Conservation (phyloP, 2,113 vertebrate species). For the Takifugu flavidus region DNA sequence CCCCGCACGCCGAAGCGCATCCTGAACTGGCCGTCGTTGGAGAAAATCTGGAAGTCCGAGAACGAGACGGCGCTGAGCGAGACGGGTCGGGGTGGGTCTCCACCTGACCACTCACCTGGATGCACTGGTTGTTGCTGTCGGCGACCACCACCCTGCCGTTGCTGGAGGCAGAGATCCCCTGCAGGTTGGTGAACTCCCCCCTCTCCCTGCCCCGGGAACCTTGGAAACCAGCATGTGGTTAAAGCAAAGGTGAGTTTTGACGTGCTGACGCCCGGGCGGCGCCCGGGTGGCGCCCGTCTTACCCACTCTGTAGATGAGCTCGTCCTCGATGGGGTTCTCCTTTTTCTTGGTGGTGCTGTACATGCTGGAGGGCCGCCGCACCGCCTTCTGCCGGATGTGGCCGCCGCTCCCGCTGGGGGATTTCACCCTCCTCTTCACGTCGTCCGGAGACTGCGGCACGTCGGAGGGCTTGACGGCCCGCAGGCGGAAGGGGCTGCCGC, state of each 20-base stretch:
- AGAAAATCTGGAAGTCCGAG: conserved; percentile 79
- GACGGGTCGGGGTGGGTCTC: neutral
- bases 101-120: conserved; percentile 79
- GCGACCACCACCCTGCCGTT: conserved; percentile 90
- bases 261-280: no score
- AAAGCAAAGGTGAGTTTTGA: neutral
- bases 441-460: conserved; percentile 85
- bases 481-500: conserved; percentile 87
- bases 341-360: conserved; percentile 94
- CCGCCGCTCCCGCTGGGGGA: conserved; percentile 85
- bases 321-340: conserved; percentile 81
- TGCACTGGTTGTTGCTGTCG: conserved; percentile 97
- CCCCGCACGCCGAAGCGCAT: conserved; percentile 94
- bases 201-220: conserved; percentile 92
- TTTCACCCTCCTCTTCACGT: conserved; percentile 91
- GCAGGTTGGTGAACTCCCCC: conserved; percentile 95
- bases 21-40: conserved; percentile 93
- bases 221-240: conserved; percentile 37
- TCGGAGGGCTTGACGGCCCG: conserved; percentile 84
- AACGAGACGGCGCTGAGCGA: neutral
- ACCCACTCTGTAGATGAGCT: conserved; percentile 90
- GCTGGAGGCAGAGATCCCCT: conserved; percentile 89
- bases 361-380: conserved; percentile 93
- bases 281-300: conserved; percentile 34
- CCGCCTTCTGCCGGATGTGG: conserved; percentile 91